Evolutionary conservation across 1,140 invertebrate species (phyloP).

Genomic region (Trachymyrmex cornetzi): DNA sequence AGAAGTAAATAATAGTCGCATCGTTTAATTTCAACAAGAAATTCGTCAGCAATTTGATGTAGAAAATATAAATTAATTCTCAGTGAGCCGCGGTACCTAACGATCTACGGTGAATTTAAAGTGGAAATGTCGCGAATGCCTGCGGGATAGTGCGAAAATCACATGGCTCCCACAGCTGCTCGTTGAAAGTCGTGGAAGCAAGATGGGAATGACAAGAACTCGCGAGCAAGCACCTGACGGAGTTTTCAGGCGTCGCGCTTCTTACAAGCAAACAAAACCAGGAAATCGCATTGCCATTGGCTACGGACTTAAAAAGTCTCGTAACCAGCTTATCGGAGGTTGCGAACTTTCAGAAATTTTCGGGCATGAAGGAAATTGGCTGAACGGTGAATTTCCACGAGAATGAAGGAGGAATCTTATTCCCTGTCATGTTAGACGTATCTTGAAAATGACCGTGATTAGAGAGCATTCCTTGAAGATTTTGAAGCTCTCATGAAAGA

Average conservation of each 20-base stretch:
- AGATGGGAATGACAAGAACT: constrained; percentile 31
- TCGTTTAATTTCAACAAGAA: background rate
- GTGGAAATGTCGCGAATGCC: constrained; percentile 55
- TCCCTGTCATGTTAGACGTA: background rate
- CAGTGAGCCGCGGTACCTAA: constrained; percentile 50
- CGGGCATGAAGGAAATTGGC: constrained; percentile 14
- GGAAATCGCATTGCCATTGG: constrained; percentile 67
- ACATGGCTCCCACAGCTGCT: constrained; percentile 61
- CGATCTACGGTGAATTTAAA: constrained; percentile 68
- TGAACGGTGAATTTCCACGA: constrained; percentile 16
- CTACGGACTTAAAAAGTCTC: constrained; percentile 61
- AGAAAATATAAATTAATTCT: constrained; percentile 52
- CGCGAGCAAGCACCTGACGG: constrained; percentile 43
- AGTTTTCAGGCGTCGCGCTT: constrained; percentile 60
- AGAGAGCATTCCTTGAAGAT: constrained; percentile 9
- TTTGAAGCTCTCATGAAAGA: background rate
- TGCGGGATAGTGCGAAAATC: constrained; percentile 66
- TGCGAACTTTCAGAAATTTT: constrained; percentile 56
- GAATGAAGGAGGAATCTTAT: background rate
- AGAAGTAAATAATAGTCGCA: background rate
- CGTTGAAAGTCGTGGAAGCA: constrained; percentile 61
- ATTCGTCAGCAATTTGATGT: background rate
- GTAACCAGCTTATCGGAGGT: constrained; percentile 42
- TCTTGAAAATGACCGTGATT: constrained; percentile 12
- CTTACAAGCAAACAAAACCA: constrained; percentile 69